Base-by-base conservation (phyloP, 1,140 invertebrate genomes). In the Luehdorfia chinensis region DNA sequence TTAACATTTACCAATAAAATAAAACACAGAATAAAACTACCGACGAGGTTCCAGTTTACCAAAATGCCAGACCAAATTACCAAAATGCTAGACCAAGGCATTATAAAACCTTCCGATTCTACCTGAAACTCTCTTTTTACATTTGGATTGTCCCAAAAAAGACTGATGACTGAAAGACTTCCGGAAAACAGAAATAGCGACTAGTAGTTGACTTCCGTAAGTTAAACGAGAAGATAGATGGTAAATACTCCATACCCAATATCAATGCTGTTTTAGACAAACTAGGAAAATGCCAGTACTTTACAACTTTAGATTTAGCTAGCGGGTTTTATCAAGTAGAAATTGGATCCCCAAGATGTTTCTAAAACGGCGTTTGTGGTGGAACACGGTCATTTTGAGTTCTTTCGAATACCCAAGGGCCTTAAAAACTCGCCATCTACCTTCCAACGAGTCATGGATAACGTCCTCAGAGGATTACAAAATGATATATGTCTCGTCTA, bases 11-110 rank as follows among this genome's bases (percentile, higher is more conserved):
- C 56, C 0, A 56, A 57, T 12, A 53, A 65, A 37, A 65, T 65
- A 28, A 60, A 74, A 50, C 73, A 76, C 21, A 28, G 36, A 15
- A 77, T 50, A 34, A 43, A 15, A 72, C 70, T 11, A 47, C 53
- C n/a, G n/a, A n/a, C n/a, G n/a, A n/a, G n/a, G n/a, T n/a, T n/a
- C n/a, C n/a, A n/a, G n/a, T n/a, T n/a, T n/a, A n/a, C n/a, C n/a
- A n/a, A n/a, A n/a, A n/a, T n/a, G n/a, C n/a, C n/a, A n/a, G 47
- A 48, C 39, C 47, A 55, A 51, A 59, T 67, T 15, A 37, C 31
- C 23, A 59, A 65, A 37, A 57, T 69, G 57, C 50, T 63, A 8
- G 47, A 62, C n/a, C 55, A 74, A 18, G 52, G 56, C 11, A 70
- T 80, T 28, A 75, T 75, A 4, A 13, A n/a, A n/a, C n/a, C n/a